Evolutionary conservation across 2,888 invertebrate species (phyloP), one percentile per base, ranked within the genome.

Genomic region (Ormyrus thymus): DNA sequence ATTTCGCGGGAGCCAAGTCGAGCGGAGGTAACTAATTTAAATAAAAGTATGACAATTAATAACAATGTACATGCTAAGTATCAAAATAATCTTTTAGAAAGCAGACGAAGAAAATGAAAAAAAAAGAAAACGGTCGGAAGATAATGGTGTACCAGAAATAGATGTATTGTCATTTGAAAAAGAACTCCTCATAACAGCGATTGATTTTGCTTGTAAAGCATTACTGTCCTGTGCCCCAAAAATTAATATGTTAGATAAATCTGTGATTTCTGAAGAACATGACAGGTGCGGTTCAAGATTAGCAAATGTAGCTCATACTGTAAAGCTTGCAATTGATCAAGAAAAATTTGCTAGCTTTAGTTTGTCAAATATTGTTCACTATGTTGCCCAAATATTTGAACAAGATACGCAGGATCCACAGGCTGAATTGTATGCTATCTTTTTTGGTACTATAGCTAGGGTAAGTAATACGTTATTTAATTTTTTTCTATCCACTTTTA

Each of bases 391-490:
- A 81, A 90, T 94, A 4, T 92, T 94, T 0, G 94, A 95, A 87
- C 91, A 91, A 10, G 91, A 91, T 74, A 94, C 95, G 92, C 94
- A 94, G 0, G 95, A 95, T 0, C 93, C 94, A 0, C 93, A 94
- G 6, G 96, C 96, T 0, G 95, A 94, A 5, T 90, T 96, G 64
- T 96, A 96, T 90, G 93, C 94, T 68, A 90, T 96, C 81, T 92
- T 95, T 72, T 92, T 96, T 78, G 92, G 94, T 6, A 93, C 94
- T 0, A 92, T 93, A 0, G 92, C 78, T 11, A 73, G 78, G 68
- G 82, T 82, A 79, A 73, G 29, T 11, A 15, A 53, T 65, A 46
- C 15, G 1, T 64, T 29, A 51, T 13, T 70, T 48, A 8, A 58
- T 66, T 53, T 7, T 1, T 66, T 59, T 51, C 59, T 62, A n/a